These are phyloP conservation scores for Mastacembelus armatus DNA, from an alignment of 2,797 vertebrate species.

Conservation along the genomic window DNA sequence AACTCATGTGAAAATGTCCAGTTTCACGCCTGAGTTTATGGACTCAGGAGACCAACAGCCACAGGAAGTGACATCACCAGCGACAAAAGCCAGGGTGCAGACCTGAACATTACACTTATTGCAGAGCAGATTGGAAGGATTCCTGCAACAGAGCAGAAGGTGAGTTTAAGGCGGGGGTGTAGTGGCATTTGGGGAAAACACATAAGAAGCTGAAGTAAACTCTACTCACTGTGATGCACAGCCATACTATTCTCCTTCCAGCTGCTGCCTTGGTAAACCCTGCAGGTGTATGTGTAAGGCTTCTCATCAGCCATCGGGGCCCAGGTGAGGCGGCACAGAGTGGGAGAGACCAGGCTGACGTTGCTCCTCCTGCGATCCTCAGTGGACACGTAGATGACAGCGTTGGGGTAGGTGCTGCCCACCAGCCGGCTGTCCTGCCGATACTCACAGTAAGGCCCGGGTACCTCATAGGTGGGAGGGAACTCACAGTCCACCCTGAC, in stretches of 20 bases:
- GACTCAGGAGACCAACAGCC: constrained; percentile 75
- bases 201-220: neutral
- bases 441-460: constrained; percentile 86
- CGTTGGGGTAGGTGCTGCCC: constrained; percentile 83
- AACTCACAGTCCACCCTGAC: constrained; percentile 87
- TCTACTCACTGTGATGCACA: constrained; percentile 83
- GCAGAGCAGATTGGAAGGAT: constrained; percentile 84
- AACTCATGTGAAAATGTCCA: no score
- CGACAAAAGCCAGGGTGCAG: constrained; percentile 73
- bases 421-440: constrained; percentile 86
- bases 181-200: neutral
- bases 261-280: constrained; percentile 82
- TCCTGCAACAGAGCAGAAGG: constrained; percentile 67
- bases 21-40: no score
- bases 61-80: constrained; percentile 79
- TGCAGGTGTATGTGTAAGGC: constrained; percentile 86
- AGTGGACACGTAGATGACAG: constrained; percentile 72
- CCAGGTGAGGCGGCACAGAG: constrained; percentile 85
- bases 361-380: constrained; percentile 84
- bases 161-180: constrained; percentile 5
- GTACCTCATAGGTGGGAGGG: constrained; percentile 75
- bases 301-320: constrained; percentile 83
- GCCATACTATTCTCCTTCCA: constrained; percentile 89
- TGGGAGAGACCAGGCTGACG: constrained; percentile 80
- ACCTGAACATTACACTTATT: constrained; percentile 75